Percentiles rank a stretch among this genome's conserved stretches.
These are phyloP conservation scores for Tribolium castaneum DNA, from an alignment of 1,140 invertebrate species.

Conservation along the genomic window DNA sequence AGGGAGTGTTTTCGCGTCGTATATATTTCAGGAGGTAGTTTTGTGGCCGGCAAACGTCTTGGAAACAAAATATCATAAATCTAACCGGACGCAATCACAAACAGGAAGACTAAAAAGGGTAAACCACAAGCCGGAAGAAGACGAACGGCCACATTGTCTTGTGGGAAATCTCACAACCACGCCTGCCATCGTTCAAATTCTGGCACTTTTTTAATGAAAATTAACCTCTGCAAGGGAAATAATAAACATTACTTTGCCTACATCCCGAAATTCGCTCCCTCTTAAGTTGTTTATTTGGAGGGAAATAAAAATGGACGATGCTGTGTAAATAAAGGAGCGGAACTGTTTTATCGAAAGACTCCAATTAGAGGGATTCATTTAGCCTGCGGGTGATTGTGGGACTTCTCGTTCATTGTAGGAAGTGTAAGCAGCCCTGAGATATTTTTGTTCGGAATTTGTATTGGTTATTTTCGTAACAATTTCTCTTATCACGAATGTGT, in stretches of 20 bases:
- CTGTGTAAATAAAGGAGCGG: neutral
- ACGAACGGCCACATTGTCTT: conserved; percentile 43
- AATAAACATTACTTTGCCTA: too few relatives aligned
- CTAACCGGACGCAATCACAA: conserved; percentile 45
- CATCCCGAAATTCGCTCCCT: neutral
- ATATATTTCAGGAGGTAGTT: conserved; percentile 29
- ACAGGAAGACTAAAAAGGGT: conserved; percentile 43
- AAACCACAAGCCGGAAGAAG: conserved; percentile 35
- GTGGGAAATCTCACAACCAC: conserved; percentile 40
- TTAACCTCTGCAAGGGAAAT: neutral
- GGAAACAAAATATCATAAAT: conserved; percentile 45
- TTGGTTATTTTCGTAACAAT: neutral
- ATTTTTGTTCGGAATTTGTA: conserved; percentile 11
- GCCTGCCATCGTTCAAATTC: conserved; percentile 36
- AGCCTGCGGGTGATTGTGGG: neutral
- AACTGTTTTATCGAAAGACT: neutral
- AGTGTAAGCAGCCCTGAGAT: conserved; percentile 14
- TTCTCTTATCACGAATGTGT: neutral
- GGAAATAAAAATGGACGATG: neutral
- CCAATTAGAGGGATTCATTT: conserved; percentile 1
- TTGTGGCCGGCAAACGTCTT: conserved; percentile 33
- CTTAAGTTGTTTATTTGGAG: neutral
- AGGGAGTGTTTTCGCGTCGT: conserved; percentile 4
- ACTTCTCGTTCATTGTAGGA: neutral
- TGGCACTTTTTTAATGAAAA: conserved; percentile 9